Evolutionary conservation across 2,797 vertebrate genomes (phyloP), one percentile per base, ranked within the genome.

Genomic region (Emydoidea blandingii): DNA sequence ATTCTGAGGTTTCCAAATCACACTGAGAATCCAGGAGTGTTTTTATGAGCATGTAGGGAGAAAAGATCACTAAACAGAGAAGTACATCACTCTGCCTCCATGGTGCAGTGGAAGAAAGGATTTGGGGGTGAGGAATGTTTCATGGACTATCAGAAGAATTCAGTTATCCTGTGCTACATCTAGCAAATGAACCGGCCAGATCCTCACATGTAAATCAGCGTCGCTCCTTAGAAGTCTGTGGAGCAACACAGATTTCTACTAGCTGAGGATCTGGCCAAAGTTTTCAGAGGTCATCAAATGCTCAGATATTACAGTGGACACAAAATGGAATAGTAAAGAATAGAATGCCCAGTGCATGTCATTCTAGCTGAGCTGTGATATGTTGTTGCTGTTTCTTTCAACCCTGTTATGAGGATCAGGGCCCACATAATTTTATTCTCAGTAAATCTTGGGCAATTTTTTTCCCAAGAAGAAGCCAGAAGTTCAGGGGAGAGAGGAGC

Each of bases 401-500:
- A 34, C 12, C 34, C 16, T 65, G 16, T 23, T 14, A 34, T 52
- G 31, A 86, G 11, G 56, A 85, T 88, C 53, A 90, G 5, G 11
- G 2, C 15, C 56, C 44, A 85, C 11, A 78, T n/a, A 34, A 6
- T n/a, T 78, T 91, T 65, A 54, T 59, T 87, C 41, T 72, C 53
- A 8, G 29, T 85, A 80, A 95, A 82, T 92, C 62, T 81, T 23
- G 44, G 1, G 15, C 79, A 91, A 57, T 91, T 92, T 54, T 91
- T 95, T 88, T 4, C 62, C 88, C 1, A 1, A n/a, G 16, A 1
- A n/a, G 16, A 79, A 59, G 86, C 79, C 81, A 84, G 56, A 62
- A 97, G 82, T 91, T 96, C 86, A 92, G 91, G 74, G 54, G 37
- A 83, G 59, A 68, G 57, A 86, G 88, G 37, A 90, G 37, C 79